phyloP scores from a whole-genome alignment of 2,888 invertebrate genomes.

The Hipparchia sbordonii region DNA sequence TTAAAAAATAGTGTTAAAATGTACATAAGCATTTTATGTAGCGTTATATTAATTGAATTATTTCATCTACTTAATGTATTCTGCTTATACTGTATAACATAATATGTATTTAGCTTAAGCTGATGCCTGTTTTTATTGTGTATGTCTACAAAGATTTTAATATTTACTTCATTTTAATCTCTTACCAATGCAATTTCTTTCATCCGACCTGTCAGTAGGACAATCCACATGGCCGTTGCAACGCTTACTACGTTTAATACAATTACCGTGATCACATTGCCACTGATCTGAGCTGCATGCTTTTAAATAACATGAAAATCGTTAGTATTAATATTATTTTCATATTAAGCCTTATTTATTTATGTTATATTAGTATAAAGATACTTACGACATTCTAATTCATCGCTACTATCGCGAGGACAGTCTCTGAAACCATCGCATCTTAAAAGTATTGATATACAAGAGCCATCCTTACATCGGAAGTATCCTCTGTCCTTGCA shows the following conservation, averaged over 20 bases:
- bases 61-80: too few relatives aligned
- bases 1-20: constrained; percentile 7
- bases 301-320: constrained; percentile 51
- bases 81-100: not conserved
- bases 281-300: constrained; percentile 87
- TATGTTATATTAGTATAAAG: not conserved
- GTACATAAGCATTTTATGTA: not conserved
- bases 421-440: constrained; percentile 91
- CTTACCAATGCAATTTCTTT: constrained; percentile 86
- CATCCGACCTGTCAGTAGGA: constrained; percentile 87
- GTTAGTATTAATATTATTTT: constrained; percentile 15
- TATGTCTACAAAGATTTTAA: not conserved
- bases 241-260: constrained; percentile 82
- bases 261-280: constrained; percentile 88
- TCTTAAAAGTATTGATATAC: constrained; percentile 86
- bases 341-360: not conserved
- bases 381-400: constrained; percentile 84
- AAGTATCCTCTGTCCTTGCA: constrained; percentile 83
- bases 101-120: too few relatives aligned
- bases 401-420: constrained; percentile 84
- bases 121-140: too few relatives aligned
- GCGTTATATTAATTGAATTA: not conserved
- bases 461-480: constrained; percentile 88
- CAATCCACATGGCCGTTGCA: constrained; percentile 89
- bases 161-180: constrained; percentile 3